phyloP scores from a whole-genome alignment of 2,797 vertebrate species.

The Notamacropus eugenii region DNA sequence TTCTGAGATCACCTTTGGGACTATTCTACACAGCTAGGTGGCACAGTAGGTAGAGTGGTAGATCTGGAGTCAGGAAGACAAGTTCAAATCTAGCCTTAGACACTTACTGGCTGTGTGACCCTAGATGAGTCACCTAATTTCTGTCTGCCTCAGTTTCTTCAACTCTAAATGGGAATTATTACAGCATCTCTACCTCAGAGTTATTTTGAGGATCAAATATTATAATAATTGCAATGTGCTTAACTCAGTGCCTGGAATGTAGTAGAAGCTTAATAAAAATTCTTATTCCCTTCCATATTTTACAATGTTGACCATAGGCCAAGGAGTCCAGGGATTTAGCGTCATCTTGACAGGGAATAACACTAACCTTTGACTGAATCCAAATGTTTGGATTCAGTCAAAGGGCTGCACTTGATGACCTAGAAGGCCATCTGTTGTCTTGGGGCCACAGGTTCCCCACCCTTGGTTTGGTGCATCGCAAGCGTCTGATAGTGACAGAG shows the following conservation, averaged over 20 bases:
- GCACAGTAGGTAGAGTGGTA: too few species aligned
- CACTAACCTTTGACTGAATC: too few species aligned
- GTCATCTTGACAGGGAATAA: background rate
- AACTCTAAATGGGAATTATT: background rate
- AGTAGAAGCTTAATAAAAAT: background rate
- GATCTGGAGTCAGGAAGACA: background rate
- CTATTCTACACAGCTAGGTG: background rate
- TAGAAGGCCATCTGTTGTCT: too few species aligned
- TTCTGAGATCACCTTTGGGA: background rate
- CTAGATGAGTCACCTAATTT: background rate
- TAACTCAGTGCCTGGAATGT: background rate
- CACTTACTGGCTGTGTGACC: background rate
- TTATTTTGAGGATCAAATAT: background rate
- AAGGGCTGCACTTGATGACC: too few species aligned
- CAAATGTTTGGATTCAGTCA: too few species aligned
- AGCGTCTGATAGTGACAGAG: background rate
- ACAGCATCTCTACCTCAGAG: background rate
- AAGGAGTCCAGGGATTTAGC: background rate
- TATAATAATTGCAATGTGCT: background rate
- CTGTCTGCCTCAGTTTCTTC: background rate
- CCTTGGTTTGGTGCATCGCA: too few species aligned
- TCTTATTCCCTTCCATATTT: background rate
- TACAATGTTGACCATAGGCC: background rate
- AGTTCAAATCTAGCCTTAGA: background rate
- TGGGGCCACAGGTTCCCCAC: too few species aligned